Base-by-base conservation (phyloP, 2,113 vertebrate species). In the Hydrolagus affinis region DNA sequence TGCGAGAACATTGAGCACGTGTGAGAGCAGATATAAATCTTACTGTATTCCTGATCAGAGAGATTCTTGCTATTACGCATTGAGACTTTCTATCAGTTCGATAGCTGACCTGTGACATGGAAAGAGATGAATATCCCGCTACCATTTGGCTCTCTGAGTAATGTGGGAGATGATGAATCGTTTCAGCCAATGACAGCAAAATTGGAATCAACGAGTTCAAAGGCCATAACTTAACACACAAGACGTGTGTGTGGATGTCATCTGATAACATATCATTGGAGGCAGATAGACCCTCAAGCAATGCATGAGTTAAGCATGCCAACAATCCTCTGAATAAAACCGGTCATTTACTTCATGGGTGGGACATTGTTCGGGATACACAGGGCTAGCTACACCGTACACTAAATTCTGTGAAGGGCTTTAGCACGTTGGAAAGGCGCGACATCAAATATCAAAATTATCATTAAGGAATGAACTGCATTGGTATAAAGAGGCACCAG, bases 61-160 rank as follows among this genome's bases (percentile, higher is more conserved):
- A 83, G 62, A 15, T 25, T 83, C 32, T 83, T 32, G 60, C 60
- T 64, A 83, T 83, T 66, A 83, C 78, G 32, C 59, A 70, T 85
- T 68, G 91, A 88, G 89, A 89, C 88, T 83, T 86, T 76, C 87
- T 88, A 85, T 73, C 71, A 88, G 89, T 88, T 89, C 90, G 89
- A 89, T 85, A 88, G 85, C 68, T 89, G 87, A 88, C 88, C 90
- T 88, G 90, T 92, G 92, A 92, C 91, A 91, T 85, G 28, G 85
- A 85, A 88, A 87, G 90, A 94, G 86, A 92, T 91, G 89, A 93
- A 93, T 91, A 87, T 89, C 91, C 92, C 90, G 87, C 88, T 66
- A 90, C 91, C 89, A 88, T 87, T 90, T 57, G 85, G 89, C 90
- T 90, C 91, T 91, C 91, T 93, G 93, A 94, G 90, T 87, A 87